Evolutionary conservation across 2,797 vertebrate genomes (phyloP).

Genomic region (Acanthurus lineatus): DNA sequence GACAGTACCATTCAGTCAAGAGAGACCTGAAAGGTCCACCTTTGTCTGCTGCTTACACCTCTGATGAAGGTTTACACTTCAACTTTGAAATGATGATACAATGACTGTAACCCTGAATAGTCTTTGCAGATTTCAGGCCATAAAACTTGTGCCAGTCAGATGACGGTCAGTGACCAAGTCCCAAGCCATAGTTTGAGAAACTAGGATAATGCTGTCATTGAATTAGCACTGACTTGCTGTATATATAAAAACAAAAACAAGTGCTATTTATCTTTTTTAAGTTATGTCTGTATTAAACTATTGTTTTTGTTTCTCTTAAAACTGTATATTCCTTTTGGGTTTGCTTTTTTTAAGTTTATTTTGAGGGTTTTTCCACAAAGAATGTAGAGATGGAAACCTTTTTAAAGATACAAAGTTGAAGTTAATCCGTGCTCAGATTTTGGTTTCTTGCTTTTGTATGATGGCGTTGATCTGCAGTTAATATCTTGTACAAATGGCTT

Average conservation of each 20-base stretch:
- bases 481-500: slow-evolving; percentile 24
- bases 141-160: slow-evolving; percentile 14
- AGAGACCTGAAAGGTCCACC: slow-evolving; percentile 14
- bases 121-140: slow-evolving; percentile 4
- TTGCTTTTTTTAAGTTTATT: slow-evolving; percentile 41
- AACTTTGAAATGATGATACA: slow-evolving; percentile 18
- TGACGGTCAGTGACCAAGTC: slow-evolving; percentile 33
- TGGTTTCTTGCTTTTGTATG: slow-evolving; percentile 7
- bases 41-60: slow-evolving; percentile 43
- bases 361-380: slow-evolving; percentile 8
- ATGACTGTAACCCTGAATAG: slow-evolving; percentile 17
- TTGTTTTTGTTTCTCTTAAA: slow-evolving; percentile 47
- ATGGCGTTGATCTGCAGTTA: background rate
- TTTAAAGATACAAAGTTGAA: background rate
- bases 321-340: slow-evolving; percentile 42
- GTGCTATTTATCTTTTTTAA: slow-evolving; percentile 79
- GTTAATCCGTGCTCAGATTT: slow-evolving; percentile 4
- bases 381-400: slow-evolving; percentile 16
- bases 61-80: slow-evolving; percentile 26
- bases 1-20: slow-evolving; percentile 2
- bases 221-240: slow-evolving; percentile 60
- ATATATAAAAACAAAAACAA: slow-evolving; percentile 52
- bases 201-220: slow-evolving; percentile 48
- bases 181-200: slow-evolving; percentile 69
- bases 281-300: slow-evolving; percentile 71